These are phyloP conservation scores for Saccopteryx leptura DNA, from an alignment of 2,113 vertebrate species.

Conservation along the genomic window DNA sequence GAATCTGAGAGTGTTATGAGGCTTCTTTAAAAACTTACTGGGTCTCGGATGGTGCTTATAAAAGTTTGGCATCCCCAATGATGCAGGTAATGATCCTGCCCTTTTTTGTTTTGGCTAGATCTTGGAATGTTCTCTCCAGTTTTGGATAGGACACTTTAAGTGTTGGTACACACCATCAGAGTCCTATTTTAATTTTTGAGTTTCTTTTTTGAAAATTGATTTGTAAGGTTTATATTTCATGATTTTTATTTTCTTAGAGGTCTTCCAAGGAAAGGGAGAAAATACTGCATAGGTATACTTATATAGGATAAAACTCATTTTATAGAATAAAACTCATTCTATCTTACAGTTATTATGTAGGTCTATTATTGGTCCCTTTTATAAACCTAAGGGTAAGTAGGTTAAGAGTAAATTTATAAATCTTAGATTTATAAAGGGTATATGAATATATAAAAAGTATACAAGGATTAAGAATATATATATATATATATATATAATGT, in stretches of 20 bases:
- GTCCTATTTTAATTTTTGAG: not conserved
- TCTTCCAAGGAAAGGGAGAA: not conserved
- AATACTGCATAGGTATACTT: not conserved
- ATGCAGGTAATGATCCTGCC: not conserved
- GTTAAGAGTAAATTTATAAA: not conserved
- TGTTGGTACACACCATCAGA: not conserved
- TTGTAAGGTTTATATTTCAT: not conserved
- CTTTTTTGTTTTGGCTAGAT: not conserved
- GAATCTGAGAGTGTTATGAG: not conserved
- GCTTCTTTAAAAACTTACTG: not conserved
- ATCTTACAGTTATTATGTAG: not conserved
- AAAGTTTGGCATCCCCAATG: not conserved
- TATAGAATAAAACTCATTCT: constrained; percentile 27
- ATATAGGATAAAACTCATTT: constrained; percentile 14
- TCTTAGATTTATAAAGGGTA: not conserved
- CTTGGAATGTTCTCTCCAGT: not conserved
- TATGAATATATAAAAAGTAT: not conserved
- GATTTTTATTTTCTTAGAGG: constrained; percentile 7
- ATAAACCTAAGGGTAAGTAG: constrained; percentile 8
- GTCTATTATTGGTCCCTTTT: not conserved
- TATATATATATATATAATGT: not conserved
- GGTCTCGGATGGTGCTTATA: not conserved
- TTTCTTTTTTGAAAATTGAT: not conserved
- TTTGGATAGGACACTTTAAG: not conserved
- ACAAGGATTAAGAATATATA: not conserved